Percentiles rank a stretch among this genome's conserved stretches.
Conservation (phyloP, 2,888 invertebrate genomes). For the Monopis laevigella region DNA sequence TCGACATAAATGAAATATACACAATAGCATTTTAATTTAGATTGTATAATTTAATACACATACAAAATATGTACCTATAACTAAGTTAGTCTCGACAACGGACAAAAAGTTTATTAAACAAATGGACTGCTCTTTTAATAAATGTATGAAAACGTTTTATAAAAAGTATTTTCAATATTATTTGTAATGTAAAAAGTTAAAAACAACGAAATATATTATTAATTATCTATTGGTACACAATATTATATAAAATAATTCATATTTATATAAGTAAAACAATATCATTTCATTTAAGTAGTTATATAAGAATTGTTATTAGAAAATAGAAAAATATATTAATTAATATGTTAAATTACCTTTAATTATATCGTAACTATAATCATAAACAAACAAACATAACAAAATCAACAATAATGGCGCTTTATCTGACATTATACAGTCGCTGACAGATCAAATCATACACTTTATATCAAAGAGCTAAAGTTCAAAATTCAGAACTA, state of each 20-base stretch:
- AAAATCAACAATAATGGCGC: too few species aligned
- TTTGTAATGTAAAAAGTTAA: neutral
- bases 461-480: too few species aligned
- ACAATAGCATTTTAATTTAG: conserved; percentile 61
- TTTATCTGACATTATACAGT: too few species aligned
- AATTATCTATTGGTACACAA: too few species aligned
- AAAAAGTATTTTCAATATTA: conserved; percentile 4
- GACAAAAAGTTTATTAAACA: conserved; percentile 45
- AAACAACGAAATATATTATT: conserved; percentile 7
- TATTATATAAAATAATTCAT: conserved; percentile 6
- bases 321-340: neutral
- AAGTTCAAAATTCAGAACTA: too few species aligned
- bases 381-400: conserved; percentile 5
- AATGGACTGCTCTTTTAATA: conserved; percentile 43
- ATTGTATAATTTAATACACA: conserved; percentile 62
- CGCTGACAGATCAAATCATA: too few species aligned
- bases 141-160: conserved; percentile 3
- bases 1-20: conserved; percentile 63
- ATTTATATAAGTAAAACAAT: conserved; percentile 3
- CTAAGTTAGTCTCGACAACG: conserved; percentile 63
- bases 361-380: too few species aligned
- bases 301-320: conserved; percentile 1
- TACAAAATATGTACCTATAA: conserved; percentile 64
- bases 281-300: neutral
- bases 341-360: too few species aligned